Conservation (phyloP, 2,113 vertebrate species). For the Brachypodius melanocephalos region DNA sequence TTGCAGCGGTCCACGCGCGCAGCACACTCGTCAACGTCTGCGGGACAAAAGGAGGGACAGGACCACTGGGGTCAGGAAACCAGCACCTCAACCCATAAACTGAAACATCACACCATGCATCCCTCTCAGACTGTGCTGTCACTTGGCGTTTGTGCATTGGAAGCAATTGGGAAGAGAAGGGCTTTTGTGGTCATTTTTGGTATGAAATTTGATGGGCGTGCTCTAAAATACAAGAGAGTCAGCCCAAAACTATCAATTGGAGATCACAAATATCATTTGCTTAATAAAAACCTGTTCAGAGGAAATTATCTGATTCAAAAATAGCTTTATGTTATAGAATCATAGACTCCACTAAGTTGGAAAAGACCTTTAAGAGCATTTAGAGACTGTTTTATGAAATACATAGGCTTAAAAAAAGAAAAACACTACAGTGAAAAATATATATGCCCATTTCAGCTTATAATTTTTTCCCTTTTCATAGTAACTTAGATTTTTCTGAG, state of each 20-base stretch:
- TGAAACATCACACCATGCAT: not conserved
- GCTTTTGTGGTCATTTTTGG: not conserved
- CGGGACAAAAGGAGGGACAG: not conserved
- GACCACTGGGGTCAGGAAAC: not conserved
- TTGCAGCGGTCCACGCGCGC: constrained; percentile 35
- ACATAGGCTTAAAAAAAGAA: not conserved
- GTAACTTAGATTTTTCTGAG: not conserved
- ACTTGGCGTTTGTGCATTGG: not conserved
- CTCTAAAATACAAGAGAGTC: not conserved
- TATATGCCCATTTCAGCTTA: not conserved
- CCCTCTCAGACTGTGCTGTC: not conserved
- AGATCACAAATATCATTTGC: not conserved
- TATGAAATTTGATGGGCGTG: not conserved
- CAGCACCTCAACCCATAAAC: rapidly evolving
- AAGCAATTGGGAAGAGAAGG: not conserved
- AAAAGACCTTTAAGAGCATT: not conserved
- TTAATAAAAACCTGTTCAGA: not conserved
- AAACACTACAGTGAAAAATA: not conserved
- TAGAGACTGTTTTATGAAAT: not conserved
- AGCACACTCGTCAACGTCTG: constrained; percentile 77
- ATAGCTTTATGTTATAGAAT: not conserved
- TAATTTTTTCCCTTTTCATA: not conserved
- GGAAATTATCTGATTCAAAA: not conserved
- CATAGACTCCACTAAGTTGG: not conserved
- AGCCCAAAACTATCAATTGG: not conserved